Conservation (phyloP, 2,888 invertebrate species). For the Cephus spinipes region DNA sequence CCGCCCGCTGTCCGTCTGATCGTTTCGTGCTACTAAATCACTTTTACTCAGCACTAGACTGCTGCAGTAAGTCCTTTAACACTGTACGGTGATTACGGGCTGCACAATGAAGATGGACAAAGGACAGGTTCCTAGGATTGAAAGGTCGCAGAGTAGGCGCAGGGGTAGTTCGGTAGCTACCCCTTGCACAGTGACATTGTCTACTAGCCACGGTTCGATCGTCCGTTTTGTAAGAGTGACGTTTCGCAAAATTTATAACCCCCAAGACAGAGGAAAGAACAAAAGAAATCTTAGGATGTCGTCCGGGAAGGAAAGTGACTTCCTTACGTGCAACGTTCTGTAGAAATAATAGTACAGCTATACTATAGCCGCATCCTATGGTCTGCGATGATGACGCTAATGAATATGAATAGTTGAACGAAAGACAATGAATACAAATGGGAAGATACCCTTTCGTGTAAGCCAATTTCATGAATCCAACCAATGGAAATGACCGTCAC, state of each 20-base stretch:
- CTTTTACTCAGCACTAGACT: slow-evolving; percentile 26
- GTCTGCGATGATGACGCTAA: neutral
- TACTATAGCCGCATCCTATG: neutral
- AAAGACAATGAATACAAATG: neutral
- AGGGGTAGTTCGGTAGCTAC: neutral
- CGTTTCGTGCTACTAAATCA: slow-evolving; percentile 44
- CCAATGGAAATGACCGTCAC: neutral
- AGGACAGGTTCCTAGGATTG: slow-evolving; percentile 27
- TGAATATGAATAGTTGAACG: neutral
- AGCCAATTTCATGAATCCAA: neutral
- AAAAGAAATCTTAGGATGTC: neutral
- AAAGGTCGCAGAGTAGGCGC: neutral
- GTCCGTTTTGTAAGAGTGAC: neutral
- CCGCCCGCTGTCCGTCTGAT: slow-evolving; percentile 30
- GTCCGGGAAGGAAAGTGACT: neutral
- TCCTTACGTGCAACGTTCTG: neutral
- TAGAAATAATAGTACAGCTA: neutral
- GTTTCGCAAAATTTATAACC: neutral
- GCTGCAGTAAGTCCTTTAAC: slow-evolving; percentile 15
- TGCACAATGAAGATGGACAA: slow-evolving; percentile 32
- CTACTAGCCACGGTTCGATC: neutral
- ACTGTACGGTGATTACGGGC: slow-evolving; percentile 36
- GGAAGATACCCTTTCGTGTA: neutral
- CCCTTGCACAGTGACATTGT: neutral
- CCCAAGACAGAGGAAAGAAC: neutral